Evolutionary conservation across 2,888 invertebrate genomes (phyloP).

Genomic region (Lepidochrysops patricia): DNA sequence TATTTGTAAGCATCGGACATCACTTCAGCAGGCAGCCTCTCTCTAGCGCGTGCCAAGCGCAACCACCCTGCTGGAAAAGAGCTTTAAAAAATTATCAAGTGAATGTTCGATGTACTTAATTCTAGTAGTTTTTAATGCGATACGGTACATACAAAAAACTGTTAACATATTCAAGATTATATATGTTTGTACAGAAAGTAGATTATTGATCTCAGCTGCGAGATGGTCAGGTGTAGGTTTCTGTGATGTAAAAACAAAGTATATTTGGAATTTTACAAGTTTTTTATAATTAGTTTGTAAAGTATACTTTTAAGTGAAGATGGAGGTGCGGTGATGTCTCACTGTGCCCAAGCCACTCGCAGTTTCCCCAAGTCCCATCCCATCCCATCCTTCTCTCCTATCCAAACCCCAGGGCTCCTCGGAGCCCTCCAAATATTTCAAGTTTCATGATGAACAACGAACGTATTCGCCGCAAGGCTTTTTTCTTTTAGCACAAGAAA

Average conservation of each 20-base stretch:
- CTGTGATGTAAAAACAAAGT: constrained; percentile 73
- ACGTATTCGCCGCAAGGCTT: constrained; percentile 20
- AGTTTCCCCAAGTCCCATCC: constrained; percentile 35
- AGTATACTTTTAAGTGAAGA: constrained; percentile 69
- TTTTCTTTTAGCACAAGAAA: constrained; percentile 21
- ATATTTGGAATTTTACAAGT: constrained; percentile 74
- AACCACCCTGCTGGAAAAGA: constrained; percentile 39
- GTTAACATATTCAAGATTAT: constrained; percentile 63
- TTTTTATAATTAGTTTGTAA: constrained; percentile 73
- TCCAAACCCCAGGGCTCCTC: constrained; percentile 35
- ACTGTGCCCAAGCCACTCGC: constrained; percentile 50
- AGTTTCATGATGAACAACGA: constrained; percentile 25
- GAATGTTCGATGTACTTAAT: constrained; percentile 41
- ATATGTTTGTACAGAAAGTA: constrained; percentile 67
- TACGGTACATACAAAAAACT: constrained; percentile 51
- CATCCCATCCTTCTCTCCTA: constrained; percentile 31
- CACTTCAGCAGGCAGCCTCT: constrained; percentile 34
- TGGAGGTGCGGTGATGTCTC: constrained; percentile 38
- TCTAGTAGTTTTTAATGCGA: constrained; percentile 65
- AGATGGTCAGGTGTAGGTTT: constrained; percentile 43
- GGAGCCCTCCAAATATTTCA: constrained; percentile 32
- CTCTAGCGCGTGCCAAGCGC: constrained; percentile 24
- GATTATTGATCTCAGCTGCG: constrained; percentile 70
- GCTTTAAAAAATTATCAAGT: constrained; percentile 50
- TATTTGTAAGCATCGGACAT: constrained; percentile 43